These are phyloP conservation scores for Ashinkailepas kermadecensis DNA, from an alignment of 2,888 invertebrate genomes.

Conservation along the genomic window DNA sequence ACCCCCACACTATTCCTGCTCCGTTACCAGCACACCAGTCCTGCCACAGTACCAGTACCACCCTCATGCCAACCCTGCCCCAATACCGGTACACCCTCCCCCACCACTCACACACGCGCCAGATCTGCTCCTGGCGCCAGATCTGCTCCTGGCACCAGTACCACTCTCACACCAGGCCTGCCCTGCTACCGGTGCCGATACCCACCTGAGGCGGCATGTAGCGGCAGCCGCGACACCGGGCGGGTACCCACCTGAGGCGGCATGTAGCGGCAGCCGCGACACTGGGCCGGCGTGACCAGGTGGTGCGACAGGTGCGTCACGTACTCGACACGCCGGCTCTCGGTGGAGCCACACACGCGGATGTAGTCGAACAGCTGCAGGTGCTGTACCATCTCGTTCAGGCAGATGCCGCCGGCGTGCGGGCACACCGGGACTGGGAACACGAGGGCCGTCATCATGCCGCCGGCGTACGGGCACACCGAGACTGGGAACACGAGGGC, in stretches of 20 bases:
- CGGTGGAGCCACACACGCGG: slow-evolving; percentile 59
- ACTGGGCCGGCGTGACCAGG: slow-evolving; percentile 63
- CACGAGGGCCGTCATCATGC: slow-evolving; percentile 48
- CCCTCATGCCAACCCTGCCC: too few relatives aligned
- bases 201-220: slow-evolving; percentile 66
- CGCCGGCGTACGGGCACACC: slow-evolving; percentile 92
- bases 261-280: slow-evolving; percentile 63
- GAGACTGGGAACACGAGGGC: too few relatives aligned
- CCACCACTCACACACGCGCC: too few relatives aligned
- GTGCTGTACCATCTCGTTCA: slow-evolving; percentile 91
- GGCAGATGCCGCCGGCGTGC: slow-evolving; percentile 88
- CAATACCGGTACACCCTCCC: too few relatives aligned
- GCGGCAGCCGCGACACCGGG: slow-evolving; percentile 40
- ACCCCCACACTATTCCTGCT: too few relatives aligned
- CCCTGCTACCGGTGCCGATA: too few relatives aligned
- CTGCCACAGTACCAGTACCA: too few relatives aligned
- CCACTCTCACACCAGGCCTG: too few relatives aligned
- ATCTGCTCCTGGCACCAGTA: too few relatives aligned
- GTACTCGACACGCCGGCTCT: slow-evolving; percentile 70
- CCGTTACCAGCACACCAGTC: too few relatives aligned
- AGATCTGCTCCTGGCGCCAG: too few relatives aligned
- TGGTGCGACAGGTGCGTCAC: slow-evolving; percentile 87
- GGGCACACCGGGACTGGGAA: slow-evolving; percentile 79
- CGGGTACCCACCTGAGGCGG: slow-evolving; percentile 55
- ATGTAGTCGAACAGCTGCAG: slow-evolving; percentile 82